Percentiles rank a stretch among this genome's conserved stretches.
These are phyloP conservation scores for Scomberomorus guttatus DNA, from an alignment of 2,797 vertebrate species.

Conservation along the genomic window DNA sequence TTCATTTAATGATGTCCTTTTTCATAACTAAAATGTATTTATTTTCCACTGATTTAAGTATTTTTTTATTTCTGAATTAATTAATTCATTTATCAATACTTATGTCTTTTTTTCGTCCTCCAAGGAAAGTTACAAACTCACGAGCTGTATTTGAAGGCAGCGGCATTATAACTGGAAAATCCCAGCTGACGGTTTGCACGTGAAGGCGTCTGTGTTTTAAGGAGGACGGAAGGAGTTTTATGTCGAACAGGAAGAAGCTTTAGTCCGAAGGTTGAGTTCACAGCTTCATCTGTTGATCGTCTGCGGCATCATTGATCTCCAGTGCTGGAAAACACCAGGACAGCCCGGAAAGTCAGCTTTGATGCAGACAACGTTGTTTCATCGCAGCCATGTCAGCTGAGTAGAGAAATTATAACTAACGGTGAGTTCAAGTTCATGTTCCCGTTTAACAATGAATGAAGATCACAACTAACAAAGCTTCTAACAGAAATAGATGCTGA, in stretches of 20 bases:
- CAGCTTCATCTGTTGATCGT: neutral
- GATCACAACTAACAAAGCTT: too few relatives aligned
- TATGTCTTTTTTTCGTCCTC: too few relatives aligned
- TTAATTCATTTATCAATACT: too few relatives aligned
- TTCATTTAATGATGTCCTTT: too few relatives aligned
- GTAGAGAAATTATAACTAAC: neutral
- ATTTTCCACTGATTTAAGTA: too few relatives aligned
- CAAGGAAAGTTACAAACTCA: neutral
- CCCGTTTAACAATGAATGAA: neutral
- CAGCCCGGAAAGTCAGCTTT: fast-evolving
- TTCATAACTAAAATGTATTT: too few relatives aligned
- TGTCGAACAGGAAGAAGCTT: conserved; percentile 51
- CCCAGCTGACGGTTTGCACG: fast-evolving
- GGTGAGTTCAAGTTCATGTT: conserved; percentile 25
- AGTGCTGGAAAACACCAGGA: neutral
- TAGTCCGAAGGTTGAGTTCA: conserved; percentile 26
- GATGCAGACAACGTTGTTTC: neutral
- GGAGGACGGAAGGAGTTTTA: conserved; percentile 58
- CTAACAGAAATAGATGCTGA: too few relatives aligned
- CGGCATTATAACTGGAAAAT: neutral
- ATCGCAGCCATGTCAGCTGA: neutral
- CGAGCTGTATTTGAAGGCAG: conserved; percentile 7
- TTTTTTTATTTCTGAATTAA: too few relatives aligned
- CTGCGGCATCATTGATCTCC: fast-evolving
- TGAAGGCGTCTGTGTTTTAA: conserved; percentile 53